phyloP scores from a whole-genome alignment of 64 coral and sea anemone genomes.

The Montipora cactus region DNA sequence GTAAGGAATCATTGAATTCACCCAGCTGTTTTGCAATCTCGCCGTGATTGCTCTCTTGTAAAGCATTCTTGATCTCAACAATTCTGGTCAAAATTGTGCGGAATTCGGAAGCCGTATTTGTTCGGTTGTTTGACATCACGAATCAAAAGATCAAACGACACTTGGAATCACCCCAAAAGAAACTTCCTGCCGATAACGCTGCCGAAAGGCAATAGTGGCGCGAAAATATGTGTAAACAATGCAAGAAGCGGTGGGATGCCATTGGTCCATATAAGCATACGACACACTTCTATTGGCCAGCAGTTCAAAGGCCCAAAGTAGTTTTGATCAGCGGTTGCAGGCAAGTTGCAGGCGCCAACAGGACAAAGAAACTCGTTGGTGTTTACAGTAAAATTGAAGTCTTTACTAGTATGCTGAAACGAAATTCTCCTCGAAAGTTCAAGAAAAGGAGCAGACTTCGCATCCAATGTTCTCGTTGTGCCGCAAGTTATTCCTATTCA shows the following conservation, averaged over 20 bases:
- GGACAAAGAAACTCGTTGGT: background rate
- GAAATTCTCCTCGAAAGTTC: no score
- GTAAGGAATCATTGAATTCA: background rate
- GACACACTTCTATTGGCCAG: background rate
- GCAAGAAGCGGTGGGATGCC: background rate
- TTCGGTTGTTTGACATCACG: background rate
- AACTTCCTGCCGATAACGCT: no score
- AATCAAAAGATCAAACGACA: background rate
- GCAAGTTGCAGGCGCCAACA: background rate
- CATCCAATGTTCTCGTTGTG: no score
- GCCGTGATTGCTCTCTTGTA: background rate
- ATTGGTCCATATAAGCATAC: background rate
- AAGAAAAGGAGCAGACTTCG: no score
- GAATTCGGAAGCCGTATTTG: background rate
- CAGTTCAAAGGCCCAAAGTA: background rate
- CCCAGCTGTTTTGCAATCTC: background rate
- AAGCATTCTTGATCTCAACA: background rate
- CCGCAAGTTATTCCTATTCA: no score
- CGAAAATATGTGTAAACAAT: no score
- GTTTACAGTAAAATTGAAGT: background rate
- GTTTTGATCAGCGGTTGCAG: background rate
- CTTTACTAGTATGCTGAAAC: background rate
- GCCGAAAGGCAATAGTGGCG: no score
- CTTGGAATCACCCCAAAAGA: no score
- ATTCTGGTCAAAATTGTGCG: background rate